Evolutionary conservation across 2,113 vertebrate species (phyloP).

Genomic region (Australoheros scitulus): DNA sequence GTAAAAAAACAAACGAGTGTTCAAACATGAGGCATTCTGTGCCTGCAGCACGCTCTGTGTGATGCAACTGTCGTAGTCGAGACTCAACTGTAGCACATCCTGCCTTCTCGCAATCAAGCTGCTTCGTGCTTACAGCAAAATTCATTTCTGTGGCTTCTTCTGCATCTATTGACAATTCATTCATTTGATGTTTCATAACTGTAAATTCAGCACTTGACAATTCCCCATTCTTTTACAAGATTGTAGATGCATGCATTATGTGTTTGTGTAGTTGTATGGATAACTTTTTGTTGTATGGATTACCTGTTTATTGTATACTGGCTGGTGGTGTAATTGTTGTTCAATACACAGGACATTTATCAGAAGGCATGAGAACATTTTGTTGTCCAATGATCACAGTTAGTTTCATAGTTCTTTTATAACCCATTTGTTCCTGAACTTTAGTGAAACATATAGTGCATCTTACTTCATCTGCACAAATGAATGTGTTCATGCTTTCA

Average conservation of each 20-base stretch:
- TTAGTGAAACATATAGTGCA: background rate
- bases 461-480: slow-evolving; percentile 12
- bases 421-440: background rate
- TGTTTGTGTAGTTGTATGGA: slow-evolving; percentile 37
- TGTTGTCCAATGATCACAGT: slow-evolving; percentile 25
- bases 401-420: slow-evolving; percentile 28
- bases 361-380: slow-evolving; percentile 27
- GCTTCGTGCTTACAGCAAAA: background rate
- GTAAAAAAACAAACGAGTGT: background rate
- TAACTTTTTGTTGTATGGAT: slow-evolving; percentile 27
- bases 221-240: slow-evolving; percentile 9
- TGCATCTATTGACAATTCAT: background rate
- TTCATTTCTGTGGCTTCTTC: background rate
- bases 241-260: slow-evolving; percentile 54
- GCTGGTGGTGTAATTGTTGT: background rate
- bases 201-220: slow-evolving; percentile 32
- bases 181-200: slow-evolving; percentile 25
- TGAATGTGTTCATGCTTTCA: slow-evolving; percentile 15
- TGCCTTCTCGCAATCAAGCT: slow-evolving; percentile 10
- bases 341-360: slow-evolving; percentile 6
- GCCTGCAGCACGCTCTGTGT: background rate
- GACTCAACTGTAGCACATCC: background rate
- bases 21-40: background rate
- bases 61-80: background rate
- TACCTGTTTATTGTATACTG: slow-evolving; percentile 22